Percentiles rank a stretch among this genome's conserved stretches.
Conservation (phyloP, 2,888 invertebrate genomes). For the Microplitis manilae region DNA sequence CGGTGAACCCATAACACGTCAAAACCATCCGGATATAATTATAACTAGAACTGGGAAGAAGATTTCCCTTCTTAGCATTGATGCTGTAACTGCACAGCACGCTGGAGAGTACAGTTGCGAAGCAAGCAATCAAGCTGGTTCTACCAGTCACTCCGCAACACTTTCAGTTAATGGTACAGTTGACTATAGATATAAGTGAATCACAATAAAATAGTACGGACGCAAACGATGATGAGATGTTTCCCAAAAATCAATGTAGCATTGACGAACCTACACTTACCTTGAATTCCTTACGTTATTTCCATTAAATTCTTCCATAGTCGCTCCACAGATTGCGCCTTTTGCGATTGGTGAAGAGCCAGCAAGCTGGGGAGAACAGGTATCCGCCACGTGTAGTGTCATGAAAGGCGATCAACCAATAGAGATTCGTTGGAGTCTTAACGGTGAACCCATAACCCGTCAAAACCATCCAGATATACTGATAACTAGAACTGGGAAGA, state of each 20-base stretch:
- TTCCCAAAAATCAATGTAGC: no score
- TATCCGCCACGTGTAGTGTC: conserved; percentile 81
- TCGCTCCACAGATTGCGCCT: conserved; percentile 80
- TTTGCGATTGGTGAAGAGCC: conserved; percentile 80
- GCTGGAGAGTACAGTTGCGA: conserved; percentile 73
- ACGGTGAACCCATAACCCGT: conserved; percentile 58
- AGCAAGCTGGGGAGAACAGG: conserved; percentile 83
- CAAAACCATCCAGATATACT: conserved; percentile 61
- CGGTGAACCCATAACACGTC: conserved; percentile 56
- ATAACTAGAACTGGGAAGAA: conserved; percentile 66
- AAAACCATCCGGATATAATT: conserved; percentile 60
- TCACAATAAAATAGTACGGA: no score
- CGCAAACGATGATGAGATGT: no score
- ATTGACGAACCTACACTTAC: no score
- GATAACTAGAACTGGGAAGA: conserved; percentile 65
- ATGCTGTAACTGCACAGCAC: conserved; percentile 71
- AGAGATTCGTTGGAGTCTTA: conserved; percentile 79
- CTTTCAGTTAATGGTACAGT: conserved; percentile 53
- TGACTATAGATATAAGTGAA: no score
- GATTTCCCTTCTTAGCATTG: conserved; percentile 70
- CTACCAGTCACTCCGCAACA: conserved; percentile 70
- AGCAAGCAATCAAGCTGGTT: conserved; percentile 73
- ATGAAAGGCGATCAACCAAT: conserved; percentile 87
- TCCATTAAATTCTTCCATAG: conserved; percentile 67
- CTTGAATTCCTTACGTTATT: not conserved